Evolutionary conservation across 2,113 vertebrate genomes (phyloP), one percentile per base, ranked within the genome.

Genomic region (Gadus macrocephalus): DNA sequence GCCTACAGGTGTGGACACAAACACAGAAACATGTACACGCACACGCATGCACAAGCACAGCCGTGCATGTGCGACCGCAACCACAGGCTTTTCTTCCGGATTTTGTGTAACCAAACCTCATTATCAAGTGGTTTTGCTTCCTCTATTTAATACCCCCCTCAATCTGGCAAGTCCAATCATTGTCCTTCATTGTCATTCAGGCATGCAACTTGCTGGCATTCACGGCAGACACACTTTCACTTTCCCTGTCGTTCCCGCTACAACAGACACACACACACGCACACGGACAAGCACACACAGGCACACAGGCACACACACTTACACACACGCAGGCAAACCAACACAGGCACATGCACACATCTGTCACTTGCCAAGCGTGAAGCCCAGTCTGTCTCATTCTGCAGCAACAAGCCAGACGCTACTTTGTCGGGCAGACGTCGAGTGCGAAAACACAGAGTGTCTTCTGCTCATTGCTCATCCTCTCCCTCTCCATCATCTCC

Each of bases 1-100:
- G 77, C 76, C 74, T 75, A 83, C 80, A 83, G 85, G 84, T 88
- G 86, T 83, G 75, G 82, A 75, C 73, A 74, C 73, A 79, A 73
- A 79, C 81, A 82, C 62, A 72, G n/a, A 73, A 64, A 58, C 19
- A 35, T 19, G 5, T 15, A 58, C 61, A 27, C 35, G 16, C 28
- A 81, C 62, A 76, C 58, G 6, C 20, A 20, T 61, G 53, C 71
- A 67, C 28, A 67, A 38, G 64, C 69, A 70, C 65, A 66, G 56
- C 25, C 65, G n/a, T 31, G 38, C 68, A 53, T 20, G 19, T 66
- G 62, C 9, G 14, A 35, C 31, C 17, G 56, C 42, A 64, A 63
- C 27, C 76, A 60, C 72, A 74, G 66, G 53, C 25, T 59, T 53
- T 66, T 27, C 55, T 28, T n/a, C 42, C 17, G 38, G 22, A 14